phyloP scores from a whole-genome alignment of 2,113 vertebrate species.

The Rhabdornis inornatus region DNA sequence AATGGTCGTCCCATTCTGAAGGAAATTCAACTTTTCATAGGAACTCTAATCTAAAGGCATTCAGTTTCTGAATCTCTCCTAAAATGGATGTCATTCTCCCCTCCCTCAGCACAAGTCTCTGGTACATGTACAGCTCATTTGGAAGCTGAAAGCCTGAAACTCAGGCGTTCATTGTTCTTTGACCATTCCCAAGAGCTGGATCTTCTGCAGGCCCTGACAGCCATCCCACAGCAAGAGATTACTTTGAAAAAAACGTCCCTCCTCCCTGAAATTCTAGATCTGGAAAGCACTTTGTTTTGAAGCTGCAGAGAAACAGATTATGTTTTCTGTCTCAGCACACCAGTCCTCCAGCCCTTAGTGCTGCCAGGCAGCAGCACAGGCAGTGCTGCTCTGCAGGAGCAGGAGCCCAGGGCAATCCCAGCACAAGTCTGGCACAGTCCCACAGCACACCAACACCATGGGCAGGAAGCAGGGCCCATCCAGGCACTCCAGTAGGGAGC shows the following conservation, averaged over 20 bases:
- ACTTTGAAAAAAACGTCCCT: not conserved
- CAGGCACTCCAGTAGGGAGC: not conserved
- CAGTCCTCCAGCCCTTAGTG: accelerated
- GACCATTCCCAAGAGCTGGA: not conserved
- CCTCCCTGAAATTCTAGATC: not conserved
- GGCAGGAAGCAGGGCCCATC: not conserved
- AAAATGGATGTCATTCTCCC: not conserved
- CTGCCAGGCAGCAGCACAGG: not conserved
- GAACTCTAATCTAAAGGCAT: not conserved
- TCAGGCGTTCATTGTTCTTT: not conserved
- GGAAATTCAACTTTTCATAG: not conserved
- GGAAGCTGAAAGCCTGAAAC: not conserved
- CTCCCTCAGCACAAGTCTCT: not conserved
- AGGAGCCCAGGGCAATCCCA: not conserved
- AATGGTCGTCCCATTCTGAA: not conserved
- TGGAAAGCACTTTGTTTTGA: not conserved
- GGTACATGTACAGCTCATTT: accelerated
- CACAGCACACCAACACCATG: not conserved
- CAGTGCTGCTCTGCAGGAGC: not conserved
- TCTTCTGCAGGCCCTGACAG: not conserved
- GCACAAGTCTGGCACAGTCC: not conserved
- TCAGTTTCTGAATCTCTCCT: not conserved
- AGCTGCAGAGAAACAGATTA: not conserved
- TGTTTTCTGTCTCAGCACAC: not conserved
- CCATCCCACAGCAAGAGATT: not conserved